A percentile compares a stretch with the other conserved stretches of the same genome.
phyloP scores from a whole-genome alignment of 2,797 vertebrate genomes.

The Microhierax caerulescens region DNA sequence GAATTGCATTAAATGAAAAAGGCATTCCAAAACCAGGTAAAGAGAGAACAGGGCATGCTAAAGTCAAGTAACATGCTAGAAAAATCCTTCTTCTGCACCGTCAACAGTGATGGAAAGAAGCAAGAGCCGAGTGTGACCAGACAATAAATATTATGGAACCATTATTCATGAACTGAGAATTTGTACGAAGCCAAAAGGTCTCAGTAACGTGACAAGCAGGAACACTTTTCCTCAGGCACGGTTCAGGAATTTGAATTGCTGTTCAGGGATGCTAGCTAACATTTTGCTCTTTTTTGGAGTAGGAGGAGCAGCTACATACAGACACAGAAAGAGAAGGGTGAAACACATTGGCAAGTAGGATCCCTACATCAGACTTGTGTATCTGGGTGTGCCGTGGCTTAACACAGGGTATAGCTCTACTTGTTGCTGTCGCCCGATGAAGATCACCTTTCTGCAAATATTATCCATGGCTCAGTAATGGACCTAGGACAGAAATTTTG shows the following conservation, averaged over 20 bases:
- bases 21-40: not conserved
- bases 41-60: not conserved
- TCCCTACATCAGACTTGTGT: not conserved
- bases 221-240: not conserved
- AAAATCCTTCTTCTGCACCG: not conserved
- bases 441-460: not conserved
- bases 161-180: not conserved
- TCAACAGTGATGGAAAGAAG: not conserved
- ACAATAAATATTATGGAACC: not conserved
- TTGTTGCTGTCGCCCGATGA: not conserved
- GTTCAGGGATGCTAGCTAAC: not conserved
- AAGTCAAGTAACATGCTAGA: not conserved
- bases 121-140: not conserved
- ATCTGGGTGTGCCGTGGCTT: not conserved
- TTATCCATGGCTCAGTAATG: not conserved
- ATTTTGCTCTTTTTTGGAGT: not conserved
- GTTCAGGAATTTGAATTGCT: not conserved
- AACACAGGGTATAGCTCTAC: rapidly evolving
- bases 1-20: not conserved
- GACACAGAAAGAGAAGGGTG: not conserved
- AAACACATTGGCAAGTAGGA: not conserved
- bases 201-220: not conserved
- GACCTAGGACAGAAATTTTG: not conserved
- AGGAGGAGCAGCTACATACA: not conserved
- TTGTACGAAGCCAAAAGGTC: not conserved